phyloP scores from a whole-genome alignment of 2,888 invertebrate species.

The Rhopalosiphum nymphaeae region DNA sequence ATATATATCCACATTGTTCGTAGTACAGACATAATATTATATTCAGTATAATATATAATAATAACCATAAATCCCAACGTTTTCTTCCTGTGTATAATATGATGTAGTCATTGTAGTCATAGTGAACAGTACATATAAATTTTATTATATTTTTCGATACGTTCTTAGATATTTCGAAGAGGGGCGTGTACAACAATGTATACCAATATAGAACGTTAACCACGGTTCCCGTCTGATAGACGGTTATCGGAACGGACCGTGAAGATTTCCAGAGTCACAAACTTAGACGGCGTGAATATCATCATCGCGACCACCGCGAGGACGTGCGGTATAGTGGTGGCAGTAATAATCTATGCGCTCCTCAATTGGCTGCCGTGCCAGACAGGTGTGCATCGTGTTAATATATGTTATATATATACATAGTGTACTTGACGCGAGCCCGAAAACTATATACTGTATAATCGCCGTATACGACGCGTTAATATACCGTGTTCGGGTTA shows the following conservation, averaged over 20 bases:
- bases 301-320: not conserved
- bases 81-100: not conserved
- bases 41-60: slow-evolving; percentile 9
- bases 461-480: not conserved
- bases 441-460: slow-evolving; percentile 30
- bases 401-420: not conserved
- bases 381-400: slow-evolving; percentile 12
- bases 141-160: slow-evolving; percentile 9
- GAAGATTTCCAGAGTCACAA: slow-evolving; percentile 46
- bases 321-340: not conserved
- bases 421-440: slow-evolving; percentile 32
- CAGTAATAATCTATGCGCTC: slow-evolving; percentile 16
- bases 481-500: not conserved
- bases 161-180: not conserved
- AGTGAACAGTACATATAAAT: not conserved
- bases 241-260: slow-evolving; percentile 46
- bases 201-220: slow-evolving; percentile 45
- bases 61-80: slow-evolving; percentile 30
- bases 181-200: not conserved
- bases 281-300: slow-evolving; percentile 45
- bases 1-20: not conserved
- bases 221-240: slow-evolving; percentile 59
- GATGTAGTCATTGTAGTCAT: not conserved
- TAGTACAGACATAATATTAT: not conserved
- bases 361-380: slow-evolving; percentile 10